Evolutionary conservation across 1,140 invertebrate genomes (phyloP), one percentile per base, ranked within the genome.

Genomic region (Danaus plexippus): DNA sequence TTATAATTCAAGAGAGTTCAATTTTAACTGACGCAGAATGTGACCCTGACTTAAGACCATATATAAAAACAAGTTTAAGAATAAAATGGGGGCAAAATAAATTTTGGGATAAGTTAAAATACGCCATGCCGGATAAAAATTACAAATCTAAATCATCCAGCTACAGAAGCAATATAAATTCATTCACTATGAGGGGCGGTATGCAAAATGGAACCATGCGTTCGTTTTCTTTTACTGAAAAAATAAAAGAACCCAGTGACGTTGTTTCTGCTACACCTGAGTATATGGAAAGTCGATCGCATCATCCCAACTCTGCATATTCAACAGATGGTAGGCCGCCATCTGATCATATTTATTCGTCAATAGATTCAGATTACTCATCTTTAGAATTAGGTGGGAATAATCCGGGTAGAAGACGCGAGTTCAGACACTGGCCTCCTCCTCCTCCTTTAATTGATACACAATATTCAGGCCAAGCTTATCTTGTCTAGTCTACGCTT

Each of bases 21-120:
- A 89, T 94, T 9, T 86, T 92, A 11, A 89, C 91, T n/a, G 94
- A 96, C 69, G 91, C 94, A 8, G 93, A 96, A 71, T 89, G 94
- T 32, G 96, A 97, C 75, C 92, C 93, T 1, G 96, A 98, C 75
- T 88, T 98, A 40, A 89, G 94, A 69, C 92, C 95, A 1, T 98
- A 97, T 77, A 88, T 98, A 22, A 95, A 96, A 77, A 95, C 94
- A 4, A 91, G 92, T 71, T 91, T 92, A 10, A 90, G 94, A 55
- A 88, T 98, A 46, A 90, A 92, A 64, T 97, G 95, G 94, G 94
- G 93, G 60, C 95, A 97, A 75, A 95, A 93, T 65, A 91, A 94
- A 74, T 98, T 98, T 87, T 97, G 96, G 95, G 94, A 97, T 75
- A 93, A 95, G 73, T 87, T 98, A 48, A 90, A 93, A 51, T 97